Conservation (phyloP, 2,113 vertebrate species). For the Lamprotornis superbus region DNA sequence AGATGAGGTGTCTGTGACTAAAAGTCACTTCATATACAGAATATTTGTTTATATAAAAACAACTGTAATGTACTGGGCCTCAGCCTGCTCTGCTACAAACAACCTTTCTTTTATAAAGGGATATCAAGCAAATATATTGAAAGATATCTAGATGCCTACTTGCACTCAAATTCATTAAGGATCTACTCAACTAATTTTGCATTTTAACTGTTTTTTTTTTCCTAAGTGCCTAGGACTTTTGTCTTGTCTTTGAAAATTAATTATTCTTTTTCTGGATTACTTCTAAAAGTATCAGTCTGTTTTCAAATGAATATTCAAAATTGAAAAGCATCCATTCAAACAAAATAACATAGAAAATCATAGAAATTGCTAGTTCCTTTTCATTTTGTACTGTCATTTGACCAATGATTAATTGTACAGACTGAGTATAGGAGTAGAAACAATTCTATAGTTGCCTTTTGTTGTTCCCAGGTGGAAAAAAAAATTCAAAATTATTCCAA, state of each 20-base stretch:
- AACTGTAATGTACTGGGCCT: not conserved
- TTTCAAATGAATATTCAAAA: not conserved
- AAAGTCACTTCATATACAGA: not conserved
- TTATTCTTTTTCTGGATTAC: not conserved
- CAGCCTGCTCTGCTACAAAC: not conserved
- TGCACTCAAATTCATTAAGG: not conserved
- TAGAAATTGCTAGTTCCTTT: not conserved
- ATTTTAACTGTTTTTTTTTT: not conserved
- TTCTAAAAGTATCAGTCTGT: not conserved
- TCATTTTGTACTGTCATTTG: not conserved
- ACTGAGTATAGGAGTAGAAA: not conserved
- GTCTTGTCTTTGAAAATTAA: not conserved
- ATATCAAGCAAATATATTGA: not conserved
- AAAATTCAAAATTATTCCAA: not conserved
- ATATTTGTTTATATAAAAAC: not conserved
- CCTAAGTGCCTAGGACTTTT: not conserved
- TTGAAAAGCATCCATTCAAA: not conserved
- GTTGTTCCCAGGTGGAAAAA: not conserved
- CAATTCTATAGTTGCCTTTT: not conserved
- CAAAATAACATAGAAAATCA: not conserved
- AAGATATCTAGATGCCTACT: not conserved
- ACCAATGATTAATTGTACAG: not conserved
- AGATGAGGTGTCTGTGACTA: not conserved
- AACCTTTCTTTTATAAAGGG: not conserved
- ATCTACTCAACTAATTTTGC: not conserved